Percentiles rank a stretch among this genome's conserved stretches.
Evolutionary conservation across 2,888 invertebrate genomes (phyloP).

Genomic region (Sphaeridia pumilis): DNA sequence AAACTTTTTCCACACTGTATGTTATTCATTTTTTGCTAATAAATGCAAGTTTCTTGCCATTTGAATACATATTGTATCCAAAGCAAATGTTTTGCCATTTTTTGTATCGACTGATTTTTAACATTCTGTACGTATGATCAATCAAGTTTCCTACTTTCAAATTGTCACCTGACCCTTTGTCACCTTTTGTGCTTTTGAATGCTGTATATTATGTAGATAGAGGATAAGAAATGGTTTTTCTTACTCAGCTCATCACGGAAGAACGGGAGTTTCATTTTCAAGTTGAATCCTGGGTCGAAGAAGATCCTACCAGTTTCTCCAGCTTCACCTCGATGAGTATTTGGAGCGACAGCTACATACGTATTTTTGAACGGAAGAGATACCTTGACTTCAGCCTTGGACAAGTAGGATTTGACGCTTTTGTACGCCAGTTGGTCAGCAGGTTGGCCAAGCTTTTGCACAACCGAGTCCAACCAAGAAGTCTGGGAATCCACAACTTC

Average conservation of each 20-base stretch:
- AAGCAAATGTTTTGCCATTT: too few species aligned
- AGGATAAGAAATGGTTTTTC: conserved; percentile 10
- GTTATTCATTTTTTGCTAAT: too few species aligned
- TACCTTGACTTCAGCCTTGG: conserved; percentile 27
- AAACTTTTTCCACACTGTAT: too few species aligned
- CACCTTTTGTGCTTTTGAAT: too few species aligned
- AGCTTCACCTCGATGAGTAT: conserved; percentile 11
- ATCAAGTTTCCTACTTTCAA: too few species aligned
- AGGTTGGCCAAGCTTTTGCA: conserved; percentile 29
- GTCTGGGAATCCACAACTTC: background rate
- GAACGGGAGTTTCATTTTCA: conserved; percentile 36
- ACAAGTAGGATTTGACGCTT: conserved; percentile 29
- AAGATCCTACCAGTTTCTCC: conserved; percentile 23
- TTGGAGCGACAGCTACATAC: conserved; percentile 25
- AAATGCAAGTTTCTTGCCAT: too few species aligned
- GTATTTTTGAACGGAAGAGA: conserved; percentile 19
- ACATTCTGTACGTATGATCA: too few species aligned
- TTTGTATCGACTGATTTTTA: too few species aligned
- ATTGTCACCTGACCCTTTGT: too few species aligned
- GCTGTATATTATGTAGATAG: background rate
- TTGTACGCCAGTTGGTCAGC: conserved; percentile 28
- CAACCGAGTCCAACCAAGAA: background rate
- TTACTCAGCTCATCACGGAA: conserved; percentile 36
- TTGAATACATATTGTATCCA: too few species aligned
- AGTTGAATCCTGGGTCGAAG: conserved; percentile 36